Percentiles rank a stretch among this genome's conserved stretches.
Evolutionary conservation across 1,140 invertebrate genomes (phyloP).

Genomic region (Geopemphigus sp.): DNA sequence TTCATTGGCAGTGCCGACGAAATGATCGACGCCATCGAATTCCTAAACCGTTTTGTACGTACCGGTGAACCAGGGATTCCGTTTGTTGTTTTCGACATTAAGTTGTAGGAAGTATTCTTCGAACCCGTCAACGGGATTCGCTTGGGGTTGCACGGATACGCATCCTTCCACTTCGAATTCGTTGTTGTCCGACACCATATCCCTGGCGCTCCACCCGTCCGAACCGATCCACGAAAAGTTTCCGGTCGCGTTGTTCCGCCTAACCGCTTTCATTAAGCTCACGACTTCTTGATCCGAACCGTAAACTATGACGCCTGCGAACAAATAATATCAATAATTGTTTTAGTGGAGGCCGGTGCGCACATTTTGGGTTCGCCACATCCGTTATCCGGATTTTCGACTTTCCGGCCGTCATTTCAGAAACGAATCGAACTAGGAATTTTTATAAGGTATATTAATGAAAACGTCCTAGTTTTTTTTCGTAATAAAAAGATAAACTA

Average conservation of each 20-base stretch:
- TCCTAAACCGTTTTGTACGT: slow-evolving; percentile 56
- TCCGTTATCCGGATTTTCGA: too few relatives aligned
- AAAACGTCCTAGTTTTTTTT: too few relatives aligned
- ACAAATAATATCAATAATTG: too few relatives aligned
- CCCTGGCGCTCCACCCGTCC: slow-evolving; percentile 86
- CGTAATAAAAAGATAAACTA: too few relatives aligned
- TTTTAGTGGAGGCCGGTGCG: too few relatives aligned
- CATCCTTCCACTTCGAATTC: slow-evolving; percentile 88
- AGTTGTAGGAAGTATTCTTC: slow-evolving; percentile 83
- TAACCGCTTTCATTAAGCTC: slow-evolving; percentile 86
- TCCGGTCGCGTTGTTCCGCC: slow-evolving; percentile 81
- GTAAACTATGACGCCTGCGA: slow-evolving; percentile 87
- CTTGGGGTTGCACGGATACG: slow-evolving; percentile 84
- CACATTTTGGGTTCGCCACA: too few relatives aligned
- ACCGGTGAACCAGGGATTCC: slow-evolving; percentile 94
- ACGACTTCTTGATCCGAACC: slow-evolving; percentile 95
- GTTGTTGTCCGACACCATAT: slow-evolving; percentile 83
- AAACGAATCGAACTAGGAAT: too few relatives aligned
- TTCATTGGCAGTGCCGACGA: too few relatives aligned
- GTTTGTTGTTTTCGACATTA: slow-evolving; percentile 74
- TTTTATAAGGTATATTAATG: too few relatives aligned
- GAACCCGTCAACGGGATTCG: slow-evolving; percentile 82
- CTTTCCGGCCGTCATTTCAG: too few relatives aligned
- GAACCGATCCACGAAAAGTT: slow-evolving; percentile 93
- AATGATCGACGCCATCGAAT: too few relatives aligned